phyloP scores from a whole-genome alignment of 2,113 vertebrate genomes.

The Propithecus coquereli region DNA sequence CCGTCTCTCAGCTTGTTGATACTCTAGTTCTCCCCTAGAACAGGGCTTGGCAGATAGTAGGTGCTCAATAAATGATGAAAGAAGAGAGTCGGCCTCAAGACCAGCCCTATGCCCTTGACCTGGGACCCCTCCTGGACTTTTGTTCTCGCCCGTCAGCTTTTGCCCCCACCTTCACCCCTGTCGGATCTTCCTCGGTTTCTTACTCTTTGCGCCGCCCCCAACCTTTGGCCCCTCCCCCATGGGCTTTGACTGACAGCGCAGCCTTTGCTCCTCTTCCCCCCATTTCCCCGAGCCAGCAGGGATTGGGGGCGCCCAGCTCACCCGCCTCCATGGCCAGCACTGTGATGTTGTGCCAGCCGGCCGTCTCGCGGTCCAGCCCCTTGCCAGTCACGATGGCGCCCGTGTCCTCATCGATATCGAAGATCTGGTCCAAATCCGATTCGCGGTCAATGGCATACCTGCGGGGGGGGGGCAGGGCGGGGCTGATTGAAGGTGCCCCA shows the following conservation, averaged over 20 bases:
- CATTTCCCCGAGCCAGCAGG: too few relatives aligned
- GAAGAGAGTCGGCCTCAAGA: neutral
- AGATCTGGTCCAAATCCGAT: slow-evolving; percentile 93
- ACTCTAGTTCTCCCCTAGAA: neutral
- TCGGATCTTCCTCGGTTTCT: neutral
- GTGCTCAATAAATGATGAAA: neutral
- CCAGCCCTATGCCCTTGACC: neutral
- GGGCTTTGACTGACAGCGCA: neutral
- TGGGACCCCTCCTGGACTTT: neutral
- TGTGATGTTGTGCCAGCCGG: slow-evolving; percentile 98
- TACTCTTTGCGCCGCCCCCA: neutral
- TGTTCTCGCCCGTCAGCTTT: too few relatives aligned
- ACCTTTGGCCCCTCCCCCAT: neutral
- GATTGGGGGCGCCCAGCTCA: slow-evolving; percentile 66
- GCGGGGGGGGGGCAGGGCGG: neutral
- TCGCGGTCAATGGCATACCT: slow-evolving; percentile 94
- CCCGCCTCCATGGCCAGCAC: slow-evolving; percentile 95
- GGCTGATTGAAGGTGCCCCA: slow-evolving; percentile 40
- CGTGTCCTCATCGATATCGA: slow-evolving; percentile 92
- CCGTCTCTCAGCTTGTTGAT: neutral
- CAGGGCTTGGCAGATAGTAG: neutral
- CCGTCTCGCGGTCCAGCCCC: slow-evolving; percentile 93
- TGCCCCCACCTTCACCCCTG: neutral
- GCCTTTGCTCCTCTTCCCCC: neutral
- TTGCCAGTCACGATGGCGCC: slow-evolving; percentile 94